phyloP scores from a whole-genome alignment of 92 coral and sea anemone species.

The Zoanthus sansibaricus region DNA sequence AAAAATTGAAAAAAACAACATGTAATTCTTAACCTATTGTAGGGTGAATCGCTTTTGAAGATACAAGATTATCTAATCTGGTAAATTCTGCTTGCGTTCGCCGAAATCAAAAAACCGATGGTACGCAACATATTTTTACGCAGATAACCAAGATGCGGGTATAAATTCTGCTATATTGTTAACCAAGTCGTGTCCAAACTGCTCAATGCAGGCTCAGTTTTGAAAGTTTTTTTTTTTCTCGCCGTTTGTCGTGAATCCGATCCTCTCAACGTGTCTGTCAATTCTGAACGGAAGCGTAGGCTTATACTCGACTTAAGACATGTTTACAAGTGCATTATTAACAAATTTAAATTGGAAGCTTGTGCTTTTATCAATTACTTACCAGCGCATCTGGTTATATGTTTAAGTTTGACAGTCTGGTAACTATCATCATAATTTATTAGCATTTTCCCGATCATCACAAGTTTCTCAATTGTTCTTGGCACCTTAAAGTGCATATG shows the following conservation, averaged over 20 bases:
- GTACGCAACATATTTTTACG: background rate
- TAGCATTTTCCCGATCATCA: no score
- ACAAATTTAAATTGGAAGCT: background rate
- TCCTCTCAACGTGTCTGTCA: background rate
- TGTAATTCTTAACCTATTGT: background rate
- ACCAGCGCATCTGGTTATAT: slow-evolving; percentile 10
- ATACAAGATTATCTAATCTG: slow-evolving; percentile 1
- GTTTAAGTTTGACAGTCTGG: slow-evolving; percentile 34
- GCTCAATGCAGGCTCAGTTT: background rate
- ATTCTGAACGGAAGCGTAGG: background rate
- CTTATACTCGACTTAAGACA: slow-evolving; percentile 32
- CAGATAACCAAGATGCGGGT: background rate
- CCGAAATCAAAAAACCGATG: slow-evolving; percentile 4
- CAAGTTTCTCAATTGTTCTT: background rate
- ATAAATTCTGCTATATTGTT: background rate
- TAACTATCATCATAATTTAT: no score
- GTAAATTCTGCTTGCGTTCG: background rate
- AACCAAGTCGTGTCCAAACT: background rate
- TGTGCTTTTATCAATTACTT: slow-evolving; percentile 30
- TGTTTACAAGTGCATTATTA: background rate
- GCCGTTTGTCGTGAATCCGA: slow-evolving; percentile 28
- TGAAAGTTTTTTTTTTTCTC: background rate
- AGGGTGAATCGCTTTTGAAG: background rate
- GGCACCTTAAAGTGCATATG: background rate
- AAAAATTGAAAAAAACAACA: background rate